A percentile compares a stretch with the other conserved stretches of the same genome.
Evolutionary conservation across 2,888 invertebrate genomes (phyloP).

Genomic region (Pyralis farinalis): DNA sequence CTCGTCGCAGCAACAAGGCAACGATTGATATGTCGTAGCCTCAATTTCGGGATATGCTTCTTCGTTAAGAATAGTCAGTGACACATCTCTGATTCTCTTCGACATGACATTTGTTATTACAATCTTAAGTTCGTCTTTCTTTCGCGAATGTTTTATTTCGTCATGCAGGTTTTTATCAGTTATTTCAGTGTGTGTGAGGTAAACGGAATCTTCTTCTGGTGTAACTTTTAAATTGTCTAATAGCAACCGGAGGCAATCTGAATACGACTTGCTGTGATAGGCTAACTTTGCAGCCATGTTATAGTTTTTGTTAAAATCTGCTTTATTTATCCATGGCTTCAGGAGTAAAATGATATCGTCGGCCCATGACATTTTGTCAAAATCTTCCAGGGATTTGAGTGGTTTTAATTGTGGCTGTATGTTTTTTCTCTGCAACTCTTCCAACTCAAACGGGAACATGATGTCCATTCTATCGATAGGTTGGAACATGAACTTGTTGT

Average conservation of each 20-base stretch:
- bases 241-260: conserved; percentile 52
- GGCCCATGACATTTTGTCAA: conserved; percentile 61
- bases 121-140: conserved; percentile 50
- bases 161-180: conserved; percentile 13
- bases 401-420: conserved; percentile 54
- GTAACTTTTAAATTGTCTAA: conserved; percentile 48
- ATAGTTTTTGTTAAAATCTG: conserved; percentile 41
- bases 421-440: conserved; percentile 45
- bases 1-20: conserved; percentile 68
- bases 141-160: conserved; percentile 22
- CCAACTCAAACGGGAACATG: conserved; percentile 62
- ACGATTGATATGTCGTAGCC: conserved; percentile 32
- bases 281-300: conserved; percentile 69
- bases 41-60: conserved; percentile 51
- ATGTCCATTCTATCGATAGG: conserved; percentile 60
- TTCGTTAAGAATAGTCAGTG: conserved; percentile 61
- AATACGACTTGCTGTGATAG: conserved; percentile 51
- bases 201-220: conserved; percentile 35
- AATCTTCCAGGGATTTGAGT: conserved; percentile 47
- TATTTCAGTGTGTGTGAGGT: conserved; percentile 44
- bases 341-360: conserved; percentile 57
- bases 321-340: conserved; percentile 57
- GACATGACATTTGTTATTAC: conserved; percentile 55
- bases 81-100: conserved; percentile 64
- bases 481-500: conserved; percentile 63